Base-by-base conservation (phyloP, 2,888 invertebrate species). In the Phengaris alcon region DNA sequence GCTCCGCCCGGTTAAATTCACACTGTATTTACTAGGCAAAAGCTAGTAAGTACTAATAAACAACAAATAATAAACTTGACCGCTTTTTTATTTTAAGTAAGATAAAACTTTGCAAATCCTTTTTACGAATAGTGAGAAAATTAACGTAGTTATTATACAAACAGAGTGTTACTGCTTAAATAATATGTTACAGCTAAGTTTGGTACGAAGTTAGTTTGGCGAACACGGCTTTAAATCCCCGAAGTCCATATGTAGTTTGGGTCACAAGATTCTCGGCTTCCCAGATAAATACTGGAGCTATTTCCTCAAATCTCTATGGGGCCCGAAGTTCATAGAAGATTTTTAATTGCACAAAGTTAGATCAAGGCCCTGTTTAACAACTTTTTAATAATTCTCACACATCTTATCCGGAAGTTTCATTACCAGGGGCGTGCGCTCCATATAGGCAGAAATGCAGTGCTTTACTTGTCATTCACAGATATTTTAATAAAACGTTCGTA, bases 161-260 rank as follows among this genome's bases (percentile, higher is more conserved):
- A 64, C 35, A 35, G 64, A 64, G 35, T 64, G 64, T 64, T 64
- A 44, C 35, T 35, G 1, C 3, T 35, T 35, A 35, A 2, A 44
- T 64, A 64, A 64, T 64, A 64, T 35, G 64, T 64, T 64, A 64
- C 35, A 35, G 35, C 35, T 6, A 64, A 64, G 72, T 72, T 70
- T 54, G 54, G 10, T 22, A 9, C 51, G 22, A 72, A 72, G 52
- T 72, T 72, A 22, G 72, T 72, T 72, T 22, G 22, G 44, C 7
- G 22, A 72, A 72, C 72, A 72, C 13, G 72, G 72, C 72, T 54
- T 72, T 72, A 54, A 72, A 72, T 72, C 72, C 72, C 72, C 72
- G 48, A 72, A 72, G 72, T 72, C 72, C 72, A 72, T 52, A 72
- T 54, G 72, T 72, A 72, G 72, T 72, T 72, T 52, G 51, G 72